These are phyloP conservation scores for Hyphantria cunea DNA, from an alignment of 1,140 invertebrate genomes.

Conservation along the genomic window DNA sequence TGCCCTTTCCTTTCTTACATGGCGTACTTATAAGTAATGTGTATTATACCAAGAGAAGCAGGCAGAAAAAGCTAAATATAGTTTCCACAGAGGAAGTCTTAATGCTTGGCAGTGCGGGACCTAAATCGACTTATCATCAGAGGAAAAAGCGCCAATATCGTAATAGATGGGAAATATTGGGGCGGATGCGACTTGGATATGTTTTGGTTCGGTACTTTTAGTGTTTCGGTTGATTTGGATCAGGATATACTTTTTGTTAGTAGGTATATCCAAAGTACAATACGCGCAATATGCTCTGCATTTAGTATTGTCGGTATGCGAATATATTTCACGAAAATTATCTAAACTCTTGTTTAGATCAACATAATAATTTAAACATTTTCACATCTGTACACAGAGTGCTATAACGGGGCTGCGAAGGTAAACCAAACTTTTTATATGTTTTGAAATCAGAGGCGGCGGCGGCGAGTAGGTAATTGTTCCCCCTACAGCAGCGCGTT, in stretches of 20 bases:
- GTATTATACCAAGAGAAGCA: too few relatives aligned
- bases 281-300: not conserved
- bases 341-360: too few relatives aligned
- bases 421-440: slow-evolving; percentile 1
- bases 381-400: not conserved
- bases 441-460: not conserved
- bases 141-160: not conserved
- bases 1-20: too few relatives aligned
- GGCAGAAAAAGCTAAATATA: too few relatives aligned
- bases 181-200: not conserved
- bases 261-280: not conserved
- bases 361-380: not conserved
- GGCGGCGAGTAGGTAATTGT: not conserved
- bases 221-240: not conserved
- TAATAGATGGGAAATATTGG: not conserved
- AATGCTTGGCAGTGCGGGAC: too few relatives aligned
- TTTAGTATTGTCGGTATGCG: too few relatives aligned
- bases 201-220: not conserved
- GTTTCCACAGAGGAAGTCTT: too few relatives aligned
- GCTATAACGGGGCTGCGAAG: not conserved
- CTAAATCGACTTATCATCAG: not conserved
- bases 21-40: too few relatives aligned
- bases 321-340: too few relatives aligned
- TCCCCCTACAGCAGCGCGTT: not conserved
- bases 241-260: too few relatives aligned